Conservation (phyloP, 2,797 vertebrate species). For the Babyrousa celebensis region DNA sequence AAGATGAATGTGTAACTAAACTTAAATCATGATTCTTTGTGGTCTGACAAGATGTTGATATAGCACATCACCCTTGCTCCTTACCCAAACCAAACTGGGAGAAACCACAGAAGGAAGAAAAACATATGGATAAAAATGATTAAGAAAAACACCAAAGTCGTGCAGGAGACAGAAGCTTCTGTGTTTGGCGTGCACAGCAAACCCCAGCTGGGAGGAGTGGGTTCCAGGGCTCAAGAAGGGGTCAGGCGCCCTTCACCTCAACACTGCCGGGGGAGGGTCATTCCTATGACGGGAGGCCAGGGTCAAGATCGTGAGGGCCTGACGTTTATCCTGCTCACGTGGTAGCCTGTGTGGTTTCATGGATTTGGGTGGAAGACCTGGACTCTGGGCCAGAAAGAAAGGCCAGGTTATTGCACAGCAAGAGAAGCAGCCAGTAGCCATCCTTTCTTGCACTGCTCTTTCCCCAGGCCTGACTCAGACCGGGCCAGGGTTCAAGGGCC, state of each 20-base stretch:
- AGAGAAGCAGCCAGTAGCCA: not conserved
- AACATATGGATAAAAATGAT: not conserved
- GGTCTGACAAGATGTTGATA: slow-evolving; percentile 15
- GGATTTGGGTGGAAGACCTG: not conserved
- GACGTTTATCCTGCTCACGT: no score
- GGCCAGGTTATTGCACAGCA: not conserved
- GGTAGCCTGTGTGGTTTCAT: not conserved
- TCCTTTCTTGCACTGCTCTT: not conserved
- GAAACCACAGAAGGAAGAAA: not conserved
- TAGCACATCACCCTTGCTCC: not conserved
- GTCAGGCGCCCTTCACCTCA: not conserved
- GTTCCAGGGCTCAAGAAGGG: rapidly evolving
- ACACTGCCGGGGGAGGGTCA: no score
- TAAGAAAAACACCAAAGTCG: not conserved
- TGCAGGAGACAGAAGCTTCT: not conserved
- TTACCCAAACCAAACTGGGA: not conserved
- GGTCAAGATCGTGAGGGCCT: not conserved
- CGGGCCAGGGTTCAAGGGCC: not conserved
- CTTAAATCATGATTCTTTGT: slow-evolving; percentile 51
- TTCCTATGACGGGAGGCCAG: not conserved
- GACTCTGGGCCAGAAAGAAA: not conserved
- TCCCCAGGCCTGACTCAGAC: not conserved
- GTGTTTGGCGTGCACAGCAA: not conserved
- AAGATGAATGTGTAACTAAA: slow-evolving; percentile 29
- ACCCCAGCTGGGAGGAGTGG: not conserved